Percentiles rank a stretch among this genome's conserved stretches.
phyloP scores from a whole-genome alignment of 2,113 vertebrate genomes.

The Engystomops pustulosus region DNA sequence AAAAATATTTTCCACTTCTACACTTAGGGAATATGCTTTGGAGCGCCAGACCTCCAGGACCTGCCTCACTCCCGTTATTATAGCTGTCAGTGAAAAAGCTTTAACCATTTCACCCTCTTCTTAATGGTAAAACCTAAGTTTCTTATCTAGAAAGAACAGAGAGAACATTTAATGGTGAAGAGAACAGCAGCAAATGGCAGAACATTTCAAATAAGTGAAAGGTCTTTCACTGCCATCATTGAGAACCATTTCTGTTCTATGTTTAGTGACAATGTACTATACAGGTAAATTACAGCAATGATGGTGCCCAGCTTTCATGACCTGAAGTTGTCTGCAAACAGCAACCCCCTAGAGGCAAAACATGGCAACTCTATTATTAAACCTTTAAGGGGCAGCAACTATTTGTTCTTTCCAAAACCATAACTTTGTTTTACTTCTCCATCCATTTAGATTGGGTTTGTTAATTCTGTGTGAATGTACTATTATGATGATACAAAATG shows the following conservation, averaged over 20 bases:
- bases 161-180: background rate
- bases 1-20: background rate
- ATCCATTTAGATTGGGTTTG: no score
- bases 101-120: constrained; percentile 3
- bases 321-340: background rate
- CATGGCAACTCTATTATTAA: background rate
- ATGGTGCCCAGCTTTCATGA: background rate
- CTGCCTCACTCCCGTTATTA: background rate
- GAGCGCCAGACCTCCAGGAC: background rate
- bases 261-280: background rate
- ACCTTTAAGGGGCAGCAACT: no score
- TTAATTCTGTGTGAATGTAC: no score
- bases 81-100: background rate
- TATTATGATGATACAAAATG: no score
- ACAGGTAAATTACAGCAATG: background rate
- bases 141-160: background rate
- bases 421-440: no score
- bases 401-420: no score
- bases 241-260: background rate
- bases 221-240: background rate
- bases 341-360: background rate
- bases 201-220: background rate
- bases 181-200: background rate
- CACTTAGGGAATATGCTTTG: constrained; percentile 2
- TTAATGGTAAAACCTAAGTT: background rate